Evolutionary conservation across 2,888 invertebrate genomes (phyloP).

Genomic region (Eristalis pertinax): DNA sequence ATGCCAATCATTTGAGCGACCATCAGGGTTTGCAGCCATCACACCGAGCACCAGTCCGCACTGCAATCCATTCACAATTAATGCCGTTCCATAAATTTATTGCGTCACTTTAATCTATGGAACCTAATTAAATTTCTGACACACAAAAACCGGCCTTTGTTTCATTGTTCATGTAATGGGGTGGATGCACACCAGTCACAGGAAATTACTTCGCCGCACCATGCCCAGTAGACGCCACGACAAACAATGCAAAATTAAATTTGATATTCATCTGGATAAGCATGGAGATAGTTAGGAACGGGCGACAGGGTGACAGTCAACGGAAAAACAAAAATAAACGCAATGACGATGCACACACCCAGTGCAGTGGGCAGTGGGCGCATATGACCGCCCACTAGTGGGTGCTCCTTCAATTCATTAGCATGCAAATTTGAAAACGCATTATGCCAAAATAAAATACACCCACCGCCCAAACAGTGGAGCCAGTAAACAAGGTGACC

Average conservation of each 20-base stretch:
- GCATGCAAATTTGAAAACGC: constrained; percentile 61
- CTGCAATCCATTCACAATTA: background rate
- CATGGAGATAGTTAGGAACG: background rate
- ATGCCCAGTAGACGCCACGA: background rate
- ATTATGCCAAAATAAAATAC: constrained; percentile 40
- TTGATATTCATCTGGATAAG: constrained; percentile 53
- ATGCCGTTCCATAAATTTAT: constrained; percentile 38
- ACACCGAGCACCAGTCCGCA: background rate
- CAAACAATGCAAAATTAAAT: constrained; percentile 48
- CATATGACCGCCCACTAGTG: background rate
- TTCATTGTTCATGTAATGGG: constrained; percentile 32
- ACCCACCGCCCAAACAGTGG: background rate
- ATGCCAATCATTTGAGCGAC: background rate
- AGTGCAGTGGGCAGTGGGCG: background rate
- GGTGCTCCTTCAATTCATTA: constrained; percentile 47
- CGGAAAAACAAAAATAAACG: background rate
- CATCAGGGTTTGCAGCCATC: background rate
- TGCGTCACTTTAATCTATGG: constrained; percentile 57
- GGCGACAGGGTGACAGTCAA: background rate
- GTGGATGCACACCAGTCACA: background rate
- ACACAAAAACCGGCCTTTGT: constrained; percentile 45
- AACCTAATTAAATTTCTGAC: constrained; percentile 57
- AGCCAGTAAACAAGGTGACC: background rate
- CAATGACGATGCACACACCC: background rate
- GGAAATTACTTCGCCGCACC: background rate